Conservation (phyloP, 2,797 vertebrate genomes). For the Leucoraja ocellata region DNA sequence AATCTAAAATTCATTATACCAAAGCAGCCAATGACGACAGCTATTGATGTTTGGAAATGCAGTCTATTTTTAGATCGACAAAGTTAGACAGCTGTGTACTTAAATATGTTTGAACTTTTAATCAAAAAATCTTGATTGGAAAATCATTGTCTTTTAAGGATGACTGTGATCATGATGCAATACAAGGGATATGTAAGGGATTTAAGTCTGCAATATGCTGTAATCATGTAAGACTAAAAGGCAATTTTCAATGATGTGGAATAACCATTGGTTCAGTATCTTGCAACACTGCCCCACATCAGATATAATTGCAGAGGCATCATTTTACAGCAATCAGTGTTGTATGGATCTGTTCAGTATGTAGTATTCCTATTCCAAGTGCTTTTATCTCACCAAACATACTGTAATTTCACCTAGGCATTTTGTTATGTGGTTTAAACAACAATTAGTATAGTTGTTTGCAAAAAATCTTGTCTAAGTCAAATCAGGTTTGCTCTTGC, state of each 20-base stretch:
- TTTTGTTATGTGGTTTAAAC: not conserved
- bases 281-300: slow-evolving; percentile 5
- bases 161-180: not conserved
- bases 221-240: slow-evolving; percentile 14
- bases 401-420: not conserved
- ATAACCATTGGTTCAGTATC: not conserved
- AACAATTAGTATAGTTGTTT: not conserved
- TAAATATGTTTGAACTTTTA: not conserved
- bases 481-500: not conserved
- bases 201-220: not conserved
- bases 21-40: slow-evolving; percentile 11
- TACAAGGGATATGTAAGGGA: slow-evolving; percentile 8
- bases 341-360: not conserved
- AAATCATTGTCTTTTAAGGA: not conserved
- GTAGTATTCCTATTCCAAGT: slow-evolving; percentile 12
- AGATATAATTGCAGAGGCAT: not conserved
- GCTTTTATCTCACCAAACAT: too few relatives aligned
- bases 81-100: not conserved
- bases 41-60: not conserved
- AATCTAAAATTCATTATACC: slow-evolving; percentile 15
- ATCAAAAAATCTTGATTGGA: not conserved
- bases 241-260: not conserved
- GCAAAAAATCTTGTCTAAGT: not conserved
- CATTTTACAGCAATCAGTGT: not conserved
- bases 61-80: slow-evolving; percentile 1